phyloP scores from a whole-genome alignment of 2,888 invertebrate genomes.

The Nomada ferruginata region DNA sequence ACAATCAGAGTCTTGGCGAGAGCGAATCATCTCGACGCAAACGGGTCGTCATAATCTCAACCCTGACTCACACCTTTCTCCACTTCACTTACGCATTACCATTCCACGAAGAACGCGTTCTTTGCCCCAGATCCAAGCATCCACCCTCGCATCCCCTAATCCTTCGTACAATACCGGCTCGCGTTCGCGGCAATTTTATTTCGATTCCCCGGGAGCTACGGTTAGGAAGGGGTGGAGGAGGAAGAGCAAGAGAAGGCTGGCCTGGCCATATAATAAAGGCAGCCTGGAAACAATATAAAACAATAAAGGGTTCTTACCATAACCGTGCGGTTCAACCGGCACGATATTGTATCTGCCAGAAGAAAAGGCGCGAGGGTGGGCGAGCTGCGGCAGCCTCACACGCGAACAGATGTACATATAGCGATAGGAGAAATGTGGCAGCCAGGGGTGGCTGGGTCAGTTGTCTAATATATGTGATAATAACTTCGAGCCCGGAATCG shows the following conservation, averaged over 20 bases:
- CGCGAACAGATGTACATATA: conserved; percentile 38
- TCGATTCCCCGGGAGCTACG: conserved; percentile 70
- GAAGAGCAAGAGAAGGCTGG: not conserved
- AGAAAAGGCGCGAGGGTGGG: conserved; percentile 50
- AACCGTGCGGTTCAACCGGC: conserved; percentile 75
- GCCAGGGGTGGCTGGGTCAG: conserved; percentile 75
- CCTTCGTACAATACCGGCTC: conserved; percentile 41
- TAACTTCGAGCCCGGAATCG: conserved; percentile 80
- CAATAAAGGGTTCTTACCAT: conserved; percentile 82
- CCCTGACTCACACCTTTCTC: conserved; percentile 7
- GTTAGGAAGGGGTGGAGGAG: not conserved
- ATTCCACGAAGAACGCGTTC: conserved; percentile 8
- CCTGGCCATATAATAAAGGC: conserved; percentile 76
- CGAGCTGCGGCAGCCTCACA: conserved; percentile 34
- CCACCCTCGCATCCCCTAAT: conserved; percentile 23
- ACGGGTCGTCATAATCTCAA: conserved; percentile 9
- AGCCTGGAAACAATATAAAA: conserved; percentile 82
- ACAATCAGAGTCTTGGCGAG: conserved; percentile 8
- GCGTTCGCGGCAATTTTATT: conserved; percentile 78
- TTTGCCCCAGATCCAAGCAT: conserved; percentile 30
- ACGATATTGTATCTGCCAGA: conserved; percentile 78
- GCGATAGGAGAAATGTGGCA: conserved; percentile 56
- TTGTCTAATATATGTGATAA: conserved; percentile 83
- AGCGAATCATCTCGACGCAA: conserved; percentile 6
- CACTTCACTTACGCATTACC: conserved; percentile 7